A percentile compares a stretch with the other conserved stretches of the same genome.
Evolutionary conservation across 2,113 vertebrate genomes (phyloP).

Genomic region (Odocoileus hemionus): DNA sequence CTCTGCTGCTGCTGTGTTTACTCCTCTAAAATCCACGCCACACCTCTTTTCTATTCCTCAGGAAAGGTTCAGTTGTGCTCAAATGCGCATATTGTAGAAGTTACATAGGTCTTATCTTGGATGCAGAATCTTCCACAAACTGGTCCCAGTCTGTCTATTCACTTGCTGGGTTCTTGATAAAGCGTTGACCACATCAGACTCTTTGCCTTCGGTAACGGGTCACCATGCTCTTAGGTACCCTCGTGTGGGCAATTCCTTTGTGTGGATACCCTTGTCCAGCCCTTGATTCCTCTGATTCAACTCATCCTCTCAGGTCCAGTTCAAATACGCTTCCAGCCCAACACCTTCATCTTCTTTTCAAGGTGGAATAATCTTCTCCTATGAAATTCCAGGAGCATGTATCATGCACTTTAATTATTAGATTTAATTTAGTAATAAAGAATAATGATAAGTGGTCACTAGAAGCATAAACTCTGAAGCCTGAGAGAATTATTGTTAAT

Average conservation of each 20-base stretch:
- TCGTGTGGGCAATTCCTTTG: background rate
- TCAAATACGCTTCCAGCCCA: background rate
- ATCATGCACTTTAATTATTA: background rate
- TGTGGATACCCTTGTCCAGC: background rate
- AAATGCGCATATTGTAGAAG: background rate
- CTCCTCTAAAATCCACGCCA: background rate
- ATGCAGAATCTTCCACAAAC: background rate
- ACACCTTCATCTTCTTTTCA: background rate
- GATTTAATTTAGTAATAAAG: background rate
- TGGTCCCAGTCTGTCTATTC: background rate
- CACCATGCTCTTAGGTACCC: background rate
- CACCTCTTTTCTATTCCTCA: background rate
- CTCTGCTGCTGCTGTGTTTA: background rate
- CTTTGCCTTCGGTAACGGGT: background rate
- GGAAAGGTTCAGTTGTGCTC: background rate
- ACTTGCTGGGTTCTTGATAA: background rate
- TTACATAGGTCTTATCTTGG: background rate
- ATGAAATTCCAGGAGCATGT: background rate
- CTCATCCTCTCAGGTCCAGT: background rate
- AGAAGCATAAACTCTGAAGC: background rate
- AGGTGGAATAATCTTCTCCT: background rate
- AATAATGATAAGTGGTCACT: background rate
- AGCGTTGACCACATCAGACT: fast-evolving
- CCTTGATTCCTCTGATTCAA: background rate
- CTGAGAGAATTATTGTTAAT: background rate